Evolutionary conservation across 2,113 vertebrate genomes (phyloP).

Genomic region (Lepus americanus): DNA sequence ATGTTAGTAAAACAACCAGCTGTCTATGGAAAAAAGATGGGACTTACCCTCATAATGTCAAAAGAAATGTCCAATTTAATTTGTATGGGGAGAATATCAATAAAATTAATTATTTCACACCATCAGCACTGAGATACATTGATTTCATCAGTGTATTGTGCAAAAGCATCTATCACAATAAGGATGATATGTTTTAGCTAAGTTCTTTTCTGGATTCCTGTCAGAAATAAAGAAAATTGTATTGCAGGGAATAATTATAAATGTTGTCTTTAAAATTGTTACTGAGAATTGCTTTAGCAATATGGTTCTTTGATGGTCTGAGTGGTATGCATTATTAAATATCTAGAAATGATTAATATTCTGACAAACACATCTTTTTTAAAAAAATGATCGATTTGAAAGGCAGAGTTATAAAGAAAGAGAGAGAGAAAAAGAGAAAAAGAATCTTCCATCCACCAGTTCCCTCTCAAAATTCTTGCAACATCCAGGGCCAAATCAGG

Average conservation of each 20-base stretch:
- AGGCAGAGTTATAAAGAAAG: too few species aligned
- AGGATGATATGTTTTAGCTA: neutral
- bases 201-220: neutral
- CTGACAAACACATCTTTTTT: neutral
- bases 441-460: too few species aligned
- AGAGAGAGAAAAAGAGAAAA: too few species aligned
- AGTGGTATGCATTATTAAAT: neutral
- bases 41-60: constrained; percentile 10
- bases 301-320: neutral
- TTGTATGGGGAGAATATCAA: neutral
- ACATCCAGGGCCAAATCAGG: too few species aligned
- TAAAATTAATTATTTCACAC: neutral
- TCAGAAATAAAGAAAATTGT: neutral
- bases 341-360: neutral
- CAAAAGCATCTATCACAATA: neutral
- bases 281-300: neutral
- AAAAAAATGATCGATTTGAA: too few species aligned
- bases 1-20: neutral
- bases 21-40: neutral
- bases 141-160: neutral
- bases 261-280: constrained; percentile 19
- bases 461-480: too few species aligned
- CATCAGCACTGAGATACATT: neutral
- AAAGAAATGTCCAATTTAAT: neutral
- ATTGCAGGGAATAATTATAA: neutral